Percentiles rank a stretch among this genome's conserved stretches.
phyloP scores from a whole-genome alignment of 2,113 vertebrate genomes.

The Mus musculus region DNA sequence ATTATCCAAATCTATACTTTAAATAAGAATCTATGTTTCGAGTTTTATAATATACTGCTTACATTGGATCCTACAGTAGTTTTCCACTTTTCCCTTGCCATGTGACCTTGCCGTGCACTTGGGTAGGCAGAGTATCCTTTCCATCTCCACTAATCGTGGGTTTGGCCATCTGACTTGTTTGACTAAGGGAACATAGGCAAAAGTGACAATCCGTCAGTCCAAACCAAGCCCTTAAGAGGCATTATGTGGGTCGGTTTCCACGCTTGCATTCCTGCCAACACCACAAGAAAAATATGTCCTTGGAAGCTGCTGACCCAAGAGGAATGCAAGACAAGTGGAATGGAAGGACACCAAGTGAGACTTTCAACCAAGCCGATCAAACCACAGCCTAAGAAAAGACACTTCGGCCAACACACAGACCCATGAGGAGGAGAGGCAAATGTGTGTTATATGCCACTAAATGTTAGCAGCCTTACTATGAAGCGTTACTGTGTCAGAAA shows the following conservation, averaged over 20 bases:
- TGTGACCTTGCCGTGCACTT: background rate
- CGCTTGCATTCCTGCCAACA: background rate
- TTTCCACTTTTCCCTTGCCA: background rate
- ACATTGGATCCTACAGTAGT: background rate
- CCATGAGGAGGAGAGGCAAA: background rate
- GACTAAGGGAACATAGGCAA: background rate
- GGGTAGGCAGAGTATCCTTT: background rate
- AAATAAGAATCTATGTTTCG: background rate
- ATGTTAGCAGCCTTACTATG: background rate
- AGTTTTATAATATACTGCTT: background rate
- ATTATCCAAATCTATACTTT: background rate
- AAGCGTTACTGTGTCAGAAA: background rate
- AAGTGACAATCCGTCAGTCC: conserved; percentile 21
- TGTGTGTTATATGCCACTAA: too few relatives aligned
- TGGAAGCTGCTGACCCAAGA: conserved; percentile 39
- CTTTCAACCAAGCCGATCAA: background rate
- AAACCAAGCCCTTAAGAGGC: conserved; percentile 7
- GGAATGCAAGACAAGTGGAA: conserved; percentile 37
- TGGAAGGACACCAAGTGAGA: conserved; percentile 22
- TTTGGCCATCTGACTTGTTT: conserved; percentile 22
- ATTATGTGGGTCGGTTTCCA: background rate
- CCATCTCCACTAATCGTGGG: background rate
- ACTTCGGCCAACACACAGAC: background rate
- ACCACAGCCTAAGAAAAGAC: background rate
- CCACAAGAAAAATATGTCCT: conserved; percentile 48